Evolutionary conservation across 2,888 invertebrate species (phyloP), one percentile per base, ranked within the genome.

Genomic region (Alloscopus bannaensis): DNA sequence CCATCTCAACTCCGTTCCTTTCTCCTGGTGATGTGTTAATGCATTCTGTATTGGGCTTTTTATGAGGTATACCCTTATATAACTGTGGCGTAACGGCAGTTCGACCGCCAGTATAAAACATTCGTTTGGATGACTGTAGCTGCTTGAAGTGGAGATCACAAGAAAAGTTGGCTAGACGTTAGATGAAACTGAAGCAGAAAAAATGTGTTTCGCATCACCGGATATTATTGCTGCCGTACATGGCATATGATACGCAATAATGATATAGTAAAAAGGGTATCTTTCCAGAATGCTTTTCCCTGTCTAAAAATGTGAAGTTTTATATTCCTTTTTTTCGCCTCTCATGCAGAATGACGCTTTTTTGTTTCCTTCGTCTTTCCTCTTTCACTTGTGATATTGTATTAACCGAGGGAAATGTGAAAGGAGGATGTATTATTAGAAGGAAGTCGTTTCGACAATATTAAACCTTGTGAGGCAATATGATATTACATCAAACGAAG

Each of bases 171-270:
- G 45, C 62, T 40, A 57, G 57, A 28, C 50, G 68, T n/a, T 76
- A 52, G 68, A 68, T 68, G 68, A 76, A 76, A 76, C 68, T 76
- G 76, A 76, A 76, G 76, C 76, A 76, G 75, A 75, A 68, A 76
- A 76, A 76, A 76, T 68, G 76, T 68, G 76, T 68, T 76, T 68
- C 76, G 76, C 76, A 60, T 76, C 76, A 76, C 68, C 76, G 76
- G 76, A 76, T 76, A 76, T 76, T 76, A 76, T 76, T 76, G 76
- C 76, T 60, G 60, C 52, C 59, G 60, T 62, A 76, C 68, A 68
- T 76, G 76, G 68, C 76, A 68, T 76, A 76, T 76, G 76, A 68
- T 76, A 68, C 52, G 76, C 40, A 76, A 68, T 76, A 68, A 76
- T 68, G 76, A 76, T 60, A 60, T 68, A 68, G 68, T 76, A 60